Percentiles rank a stretch among this genome's conserved stretches.
Evolutionary conservation across 2,888 invertebrate genomes (phyloP).

Genomic region (Acronicta alni): DNA sequence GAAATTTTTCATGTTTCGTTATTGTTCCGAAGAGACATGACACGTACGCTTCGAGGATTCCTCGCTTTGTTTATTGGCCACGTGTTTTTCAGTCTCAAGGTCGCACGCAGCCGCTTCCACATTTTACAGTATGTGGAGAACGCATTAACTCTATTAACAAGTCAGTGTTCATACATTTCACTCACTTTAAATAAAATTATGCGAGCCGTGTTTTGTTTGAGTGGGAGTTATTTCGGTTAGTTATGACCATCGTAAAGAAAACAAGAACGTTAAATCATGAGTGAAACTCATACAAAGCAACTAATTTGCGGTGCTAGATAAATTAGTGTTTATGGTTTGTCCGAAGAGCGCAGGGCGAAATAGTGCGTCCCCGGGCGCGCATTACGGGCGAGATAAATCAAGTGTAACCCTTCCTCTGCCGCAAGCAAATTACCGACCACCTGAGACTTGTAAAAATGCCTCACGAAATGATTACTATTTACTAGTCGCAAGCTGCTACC

Average conservation of each 20-base stretch:
- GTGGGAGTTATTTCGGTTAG: slow-evolving; percentile 46
- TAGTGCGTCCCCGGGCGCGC: slow-evolving; percentile 82
- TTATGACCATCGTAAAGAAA: slow-evolving; percentile 59
- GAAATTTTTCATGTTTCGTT: slow-evolving; percentile 90
- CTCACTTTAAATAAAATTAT: slow-evolving; percentile 43
- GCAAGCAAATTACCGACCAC: slow-evolving; percentile 86
- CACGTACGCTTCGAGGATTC: slow-evolving; percentile 79
- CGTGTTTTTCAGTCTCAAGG: slow-evolving; percentile 69
- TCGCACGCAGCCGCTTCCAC: slow-evolving; percentile 50
- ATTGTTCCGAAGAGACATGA: slow-evolving; percentile 84
- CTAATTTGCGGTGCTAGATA: slow-evolving; percentile 71
- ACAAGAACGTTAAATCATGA: slow-evolving; percentile 58
- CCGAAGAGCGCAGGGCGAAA: slow-evolving; percentile 67
- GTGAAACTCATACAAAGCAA: slow-evolving; percentile 55
- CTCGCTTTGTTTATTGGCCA: slow-evolving; percentile 78
- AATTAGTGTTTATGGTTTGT: slow-evolving; percentile 78
- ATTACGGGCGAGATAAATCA: slow-evolving; percentile 84
- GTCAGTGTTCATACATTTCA: slow-evolving; percentile 46
- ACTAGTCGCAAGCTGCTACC: slow-evolving; percentile 55
- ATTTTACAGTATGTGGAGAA: slow-evolving; percentile 37
- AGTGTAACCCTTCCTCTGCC: slow-evolving; percentile 81
- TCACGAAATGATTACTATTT: slow-evolving; percentile 74
- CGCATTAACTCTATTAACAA: slow-evolving; percentile 38
- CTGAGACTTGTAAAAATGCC: slow-evolving; percentile 87
- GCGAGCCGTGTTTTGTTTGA: slow-evolving; percentile 34